Percentiles rank a stretch among this genome's conserved stretches.
These are phyloP conservation scores for Tipula vernalis DNA, from an alignment of 2,888 invertebrate genomes.

Conservation along the genomic window DNA sequence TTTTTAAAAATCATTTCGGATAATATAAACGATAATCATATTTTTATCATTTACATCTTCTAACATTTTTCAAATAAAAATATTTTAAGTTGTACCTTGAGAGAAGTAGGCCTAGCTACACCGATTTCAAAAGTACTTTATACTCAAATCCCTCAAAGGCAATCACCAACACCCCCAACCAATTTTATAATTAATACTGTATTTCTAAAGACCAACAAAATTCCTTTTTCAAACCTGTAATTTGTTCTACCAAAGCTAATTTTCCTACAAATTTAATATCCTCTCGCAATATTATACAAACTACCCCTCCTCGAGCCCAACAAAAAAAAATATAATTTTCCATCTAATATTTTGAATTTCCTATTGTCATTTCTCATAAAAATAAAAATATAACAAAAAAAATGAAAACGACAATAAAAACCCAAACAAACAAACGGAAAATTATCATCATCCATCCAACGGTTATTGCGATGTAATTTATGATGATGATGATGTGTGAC, in stretches of 20 bases:
- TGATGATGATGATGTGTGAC: conserved; percentile 4
- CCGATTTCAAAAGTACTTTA: too few relatives aligned
- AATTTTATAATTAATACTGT: not conserved
- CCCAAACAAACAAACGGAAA: not conserved
- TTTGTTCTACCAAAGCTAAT: not conserved
- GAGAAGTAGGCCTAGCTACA: too few relatives aligned
- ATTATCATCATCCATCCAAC: not conserved
- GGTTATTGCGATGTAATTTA: not conserved
- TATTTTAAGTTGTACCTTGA: too few relatives aligned
- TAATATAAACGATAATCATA: too few relatives aligned
- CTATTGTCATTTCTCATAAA: not conserved
- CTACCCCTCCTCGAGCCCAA: not conserved
- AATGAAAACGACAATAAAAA: not conserved
- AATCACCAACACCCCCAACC: too few relatives aligned
- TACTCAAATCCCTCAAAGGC: too few relatives aligned
- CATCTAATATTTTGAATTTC: not conserved
- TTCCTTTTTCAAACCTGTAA: not conserved
- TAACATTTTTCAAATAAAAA: too few relatives aligned
- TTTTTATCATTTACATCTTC: too few relatives aligned
- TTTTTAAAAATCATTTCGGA: too few relatives aligned
- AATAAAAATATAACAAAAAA: not conserved
- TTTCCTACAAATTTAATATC: not conserved
- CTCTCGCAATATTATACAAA: not conserved
- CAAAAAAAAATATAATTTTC: not conserved
- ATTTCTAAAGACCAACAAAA: not conserved